Evolutionary conservation across 2,113 vertebrate genomes (phyloP).

Genomic region (Chionis minor): DNA sequence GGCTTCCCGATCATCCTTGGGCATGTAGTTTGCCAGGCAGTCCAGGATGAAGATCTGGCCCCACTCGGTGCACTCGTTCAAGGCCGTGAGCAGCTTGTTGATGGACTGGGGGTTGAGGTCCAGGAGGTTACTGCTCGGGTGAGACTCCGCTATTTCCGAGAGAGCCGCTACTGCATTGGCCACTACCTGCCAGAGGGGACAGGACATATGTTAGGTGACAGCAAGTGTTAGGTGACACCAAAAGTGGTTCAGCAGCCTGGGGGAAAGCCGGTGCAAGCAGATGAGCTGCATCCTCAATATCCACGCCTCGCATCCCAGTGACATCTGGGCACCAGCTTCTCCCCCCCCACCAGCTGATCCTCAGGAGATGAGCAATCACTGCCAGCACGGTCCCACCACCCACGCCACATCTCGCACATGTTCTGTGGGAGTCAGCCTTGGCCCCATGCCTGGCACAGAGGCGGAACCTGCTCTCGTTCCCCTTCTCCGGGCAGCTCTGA

Average conservation of each 20-base stretch:
- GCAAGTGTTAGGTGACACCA: background rate
- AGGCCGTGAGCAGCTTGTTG: constrained; percentile 95
- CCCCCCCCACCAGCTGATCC: background rate
- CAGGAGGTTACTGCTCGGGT: constrained; percentile 95
- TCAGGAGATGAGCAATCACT: background rate
- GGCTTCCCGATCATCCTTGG: constrained; percentile 95
- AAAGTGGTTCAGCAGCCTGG: background rate
- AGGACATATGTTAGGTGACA: background rate
- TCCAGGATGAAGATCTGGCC: constrained; percentile 99
- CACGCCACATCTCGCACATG: background rate
- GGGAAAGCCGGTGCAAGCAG: rapidly evolving
- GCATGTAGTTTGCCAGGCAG: constrained; percentile 96
- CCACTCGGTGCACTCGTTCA: constrained; percentile 98
- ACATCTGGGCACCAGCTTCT: constrained; percentile 5
- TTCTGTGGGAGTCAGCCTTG: background rate
- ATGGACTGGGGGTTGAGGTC: constrained; percentile 98
- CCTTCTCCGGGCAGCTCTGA: background rate
- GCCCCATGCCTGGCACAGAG: rapidly evolving
- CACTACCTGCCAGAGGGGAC: constrained; percentile 82
- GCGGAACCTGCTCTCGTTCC: background rate
- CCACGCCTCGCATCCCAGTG: background rate
- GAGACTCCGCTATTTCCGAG: constrained; percentile 96
- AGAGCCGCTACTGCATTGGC: constrained; percentile 96
- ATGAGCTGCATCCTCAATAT: background rate
- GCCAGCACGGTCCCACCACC: background rate